Evolutionary conservation across 1,140 invertebrate species (phyloP), one percentile per base, ranked within the genome.

Genomic region (Drosophila ironensis): DNA sequence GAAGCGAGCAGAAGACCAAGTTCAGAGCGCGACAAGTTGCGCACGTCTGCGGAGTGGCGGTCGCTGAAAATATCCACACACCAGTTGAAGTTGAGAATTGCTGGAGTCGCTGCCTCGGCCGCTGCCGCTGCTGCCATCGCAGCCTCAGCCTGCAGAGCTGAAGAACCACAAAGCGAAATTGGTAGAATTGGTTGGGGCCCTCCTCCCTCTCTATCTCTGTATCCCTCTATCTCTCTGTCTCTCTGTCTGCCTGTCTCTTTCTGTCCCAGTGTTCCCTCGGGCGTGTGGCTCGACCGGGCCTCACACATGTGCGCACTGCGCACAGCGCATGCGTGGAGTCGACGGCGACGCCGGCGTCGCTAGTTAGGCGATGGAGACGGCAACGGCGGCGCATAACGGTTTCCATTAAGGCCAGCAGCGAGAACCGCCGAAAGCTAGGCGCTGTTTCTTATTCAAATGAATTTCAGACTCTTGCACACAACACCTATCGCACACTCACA

Each of bases 401-500:
- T 88, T 84, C 66, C 84, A 88, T 88, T 88, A 88, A 88, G 86
- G 84, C 84, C 86, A 88, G 61, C 81, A 74, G 61, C 70, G 60
- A 75, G 59, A 80, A 86, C 59, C 69, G 84, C 56, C 66, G 72
- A 84, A 73, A 63, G 74, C 78, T 80, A 84, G 54, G 59, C 67
- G 60, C 45, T 61, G 56, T 57, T 78, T 72, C 80, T 75, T 84
- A 86, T 84, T 86, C 80, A 86, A 86, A 86, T 86, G 74, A 86
- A 75, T 54, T 57, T 52, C 38, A 53, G 11, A 30, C 38, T 47
- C 17, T n/a, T n/a, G n/a, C n/a, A n/a, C n/a, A n/a, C n/a, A n/a
- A n/a, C n/a, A n/a, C 17, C 33, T 48, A 45, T 46, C 42, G 33
- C 52, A 52, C 68, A 56, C 50, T 68, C 48, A 35, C 30, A 35